A percentile compares a stretch with the other conserved stretches of the same genome.
These are phyloP conservation scores for Trichonephila inaurata DNA, from an alignment of 1,140 invertebrate species.

Conservation along the genomic window DNA sequence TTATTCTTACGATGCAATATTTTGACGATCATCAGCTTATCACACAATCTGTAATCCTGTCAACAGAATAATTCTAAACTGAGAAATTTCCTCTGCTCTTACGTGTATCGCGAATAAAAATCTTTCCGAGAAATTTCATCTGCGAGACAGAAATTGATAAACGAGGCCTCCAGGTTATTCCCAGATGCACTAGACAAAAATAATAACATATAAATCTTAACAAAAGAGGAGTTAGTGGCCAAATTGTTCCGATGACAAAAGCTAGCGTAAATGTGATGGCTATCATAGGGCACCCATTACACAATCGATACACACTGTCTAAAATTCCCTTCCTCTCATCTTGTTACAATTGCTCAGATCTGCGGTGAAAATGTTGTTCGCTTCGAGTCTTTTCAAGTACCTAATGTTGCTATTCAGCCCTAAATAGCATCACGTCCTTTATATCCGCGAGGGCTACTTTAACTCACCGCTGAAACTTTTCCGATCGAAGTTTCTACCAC, in stretches of 20 bases:
- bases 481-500: conserved; percentile 26
- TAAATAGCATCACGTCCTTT: conserved; percentile 31
- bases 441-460: conserved; percentile 40
- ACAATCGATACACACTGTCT: conserved; percentile 11
- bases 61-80: too few species aligned
- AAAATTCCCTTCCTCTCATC: neutral
- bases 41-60: too few species aligned
- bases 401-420: conserved; percentile 19
- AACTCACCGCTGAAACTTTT: conserved; percentile 30
- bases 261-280: conserved; percentile 1
- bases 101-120: neutral
- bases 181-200: neutral
- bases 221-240: neutral
- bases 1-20: too few species aligned
- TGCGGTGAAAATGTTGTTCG: conserved; percentile 39
- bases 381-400: conserved; percentile 27
- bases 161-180: neutral
- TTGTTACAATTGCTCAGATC: conserved; percentile 21
- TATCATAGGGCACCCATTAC: neutral
- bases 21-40: too few species aligned
- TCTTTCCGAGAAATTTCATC: neutral
- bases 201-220: neutral
- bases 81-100: too few species aligned
- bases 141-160: neutral
- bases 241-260: neutral